Evolutionary conservation across 2,888 invertebrate genomes (phyloP).

Genomic region (Melanostoma mellinum): DNA sequence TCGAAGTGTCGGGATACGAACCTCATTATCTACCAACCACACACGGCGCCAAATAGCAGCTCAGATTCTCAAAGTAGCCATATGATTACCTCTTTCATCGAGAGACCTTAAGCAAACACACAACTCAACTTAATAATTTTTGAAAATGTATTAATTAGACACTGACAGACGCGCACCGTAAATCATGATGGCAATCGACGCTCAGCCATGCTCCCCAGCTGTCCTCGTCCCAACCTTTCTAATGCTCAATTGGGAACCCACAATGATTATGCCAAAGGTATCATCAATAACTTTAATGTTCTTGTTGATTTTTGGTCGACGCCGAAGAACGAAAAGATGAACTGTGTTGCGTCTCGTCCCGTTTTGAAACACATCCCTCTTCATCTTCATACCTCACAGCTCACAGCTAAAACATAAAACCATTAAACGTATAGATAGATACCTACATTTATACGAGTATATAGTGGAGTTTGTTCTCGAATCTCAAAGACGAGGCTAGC

Average conservation of each 20-base stretch:
- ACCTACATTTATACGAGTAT: too few relatives aligned
- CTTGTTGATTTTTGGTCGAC: conserved; percentile 72
- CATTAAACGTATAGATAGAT: conserved; percentile 41
- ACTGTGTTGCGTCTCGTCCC: conserved; percentile 16
- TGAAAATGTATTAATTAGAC: conserved; percentile 73
- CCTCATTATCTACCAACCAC: conserved; percentile 71
- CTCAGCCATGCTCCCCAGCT: conserved; percentile 15
- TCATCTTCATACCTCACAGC: conserved; percentile 44
- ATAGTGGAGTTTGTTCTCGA: conserved; percentile 19
- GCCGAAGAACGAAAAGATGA: conserved; percentile 51
- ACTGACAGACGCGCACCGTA: conserved; percentile 73
- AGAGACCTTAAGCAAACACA: conserved; percentile 56
- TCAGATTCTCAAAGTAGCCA: conserved; percentile 43
- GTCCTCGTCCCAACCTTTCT: conserved; percentile 58
- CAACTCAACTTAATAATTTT: conserved; percentile 72
- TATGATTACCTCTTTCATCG: conserved; percentile 53
- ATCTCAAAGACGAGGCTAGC: conserved; percentile 15
- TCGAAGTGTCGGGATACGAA: conserved; percentile 68
- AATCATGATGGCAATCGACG: conserved; percentile 67
- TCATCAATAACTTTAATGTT: conserved; percentile 73
- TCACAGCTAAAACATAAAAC: conserved; percentile 64
- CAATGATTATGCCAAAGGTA: conserved; percentile 73
- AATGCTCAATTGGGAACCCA: conserved; percentile 72
- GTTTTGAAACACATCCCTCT: conserved; percentile 50
- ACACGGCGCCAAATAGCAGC: conserved; percentile 65